These are phyloP conservation scores for Prenolepis imparis DNA, from an alignment of 2,888 invertebrate genomes.

Conservation along the genomic window DNA sequence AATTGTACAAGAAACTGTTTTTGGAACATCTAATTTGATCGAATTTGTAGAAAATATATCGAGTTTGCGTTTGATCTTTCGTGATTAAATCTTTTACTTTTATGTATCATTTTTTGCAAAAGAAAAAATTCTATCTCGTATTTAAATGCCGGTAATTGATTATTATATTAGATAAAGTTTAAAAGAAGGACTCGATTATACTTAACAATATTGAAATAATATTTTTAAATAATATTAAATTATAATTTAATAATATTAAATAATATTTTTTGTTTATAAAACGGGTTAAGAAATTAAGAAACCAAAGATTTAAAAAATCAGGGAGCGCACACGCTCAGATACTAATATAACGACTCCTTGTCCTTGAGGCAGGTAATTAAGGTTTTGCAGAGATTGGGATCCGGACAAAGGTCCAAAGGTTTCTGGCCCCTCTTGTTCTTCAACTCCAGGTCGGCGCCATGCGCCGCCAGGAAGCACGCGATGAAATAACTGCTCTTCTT, in stretches of 20 bases:
- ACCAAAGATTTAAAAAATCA: too few species aligned
- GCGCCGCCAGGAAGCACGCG: too few species aligned
- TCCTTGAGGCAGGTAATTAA: slow-evolving; percentile 98
- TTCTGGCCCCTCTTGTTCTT: too few species aligned
- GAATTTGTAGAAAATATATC: not conserved
- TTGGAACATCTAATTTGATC: not conserved
- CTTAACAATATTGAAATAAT: too few species aligned
- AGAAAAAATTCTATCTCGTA: too few species aligned
- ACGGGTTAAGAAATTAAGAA: not conserved
- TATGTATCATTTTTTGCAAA: not conserved
- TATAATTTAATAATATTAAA: too few species aligned
- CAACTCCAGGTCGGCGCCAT: too few species aligned
- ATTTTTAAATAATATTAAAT: too few species aligned
- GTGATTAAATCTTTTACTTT: not conserved
- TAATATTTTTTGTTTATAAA: too few species aligned
- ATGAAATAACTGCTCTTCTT: slow-evolving; percentile 98
- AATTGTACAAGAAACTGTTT: slow-evolving; percentile 21
- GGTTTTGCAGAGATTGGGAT: too few species aligned
- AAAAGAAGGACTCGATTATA: not conserved
- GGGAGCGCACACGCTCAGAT: not conserved
- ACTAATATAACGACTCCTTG: slow-evolving; percentile 89
- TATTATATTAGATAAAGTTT: not conserved
- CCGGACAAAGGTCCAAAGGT: too few species aligned
- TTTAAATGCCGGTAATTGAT: not conserved
- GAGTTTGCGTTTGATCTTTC: not conserved